A percentile compares a stretch with the other conserved stretches of the same genome.
phyloP scores from a whole-genome alignment of 2,113 vertebrate species.

The Acrocephalus arundinaceus region DNA sequence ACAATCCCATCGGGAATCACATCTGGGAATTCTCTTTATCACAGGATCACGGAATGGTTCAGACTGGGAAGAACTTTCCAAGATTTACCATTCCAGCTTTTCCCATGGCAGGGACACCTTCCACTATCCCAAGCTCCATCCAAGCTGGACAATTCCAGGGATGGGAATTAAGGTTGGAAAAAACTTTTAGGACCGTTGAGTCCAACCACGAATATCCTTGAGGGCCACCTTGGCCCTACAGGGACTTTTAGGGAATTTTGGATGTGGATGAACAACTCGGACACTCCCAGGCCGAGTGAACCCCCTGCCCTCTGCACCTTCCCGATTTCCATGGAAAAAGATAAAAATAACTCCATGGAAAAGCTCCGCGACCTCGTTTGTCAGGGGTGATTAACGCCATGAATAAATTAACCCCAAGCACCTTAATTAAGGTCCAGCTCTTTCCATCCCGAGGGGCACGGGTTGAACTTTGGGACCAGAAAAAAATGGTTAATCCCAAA shows the following conservation, averaged over 20 bases:
- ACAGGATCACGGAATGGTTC: not conserved
- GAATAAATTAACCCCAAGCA: conserved; percentile 9
- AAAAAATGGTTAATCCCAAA: not conserved
- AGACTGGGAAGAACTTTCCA: not conserved
- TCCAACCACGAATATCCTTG: not conserved
- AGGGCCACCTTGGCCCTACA: not conserved
- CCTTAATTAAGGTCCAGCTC: too few species aligned
- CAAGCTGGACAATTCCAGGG: not conserved
- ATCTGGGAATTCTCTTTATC: not conserved
- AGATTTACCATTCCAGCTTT: not conserved
- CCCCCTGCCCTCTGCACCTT: not conserved
- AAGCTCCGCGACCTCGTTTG: not conserved
- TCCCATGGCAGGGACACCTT: not conserved
- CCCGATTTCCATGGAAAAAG: not conserved
- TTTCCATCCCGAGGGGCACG: conserved; percentile 7
- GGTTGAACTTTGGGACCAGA: not conserved
- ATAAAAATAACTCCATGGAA: not conserved
- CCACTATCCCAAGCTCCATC: not conserved
- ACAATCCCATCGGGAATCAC: not conserved
- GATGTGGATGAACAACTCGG: not conserved
- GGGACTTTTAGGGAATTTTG: not conserved
- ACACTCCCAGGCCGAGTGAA: not conserved
- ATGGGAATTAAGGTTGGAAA: not conserved
- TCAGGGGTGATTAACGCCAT: conserved; percentile 9
- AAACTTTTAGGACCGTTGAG: not conserved